Percentiles rank a stretch among this genome's conserved stretches.
Evolutionary conservation across 2,797 vertebrate genomes (phyloP).

Genomic region (Rachycentron canadum): DNA sequence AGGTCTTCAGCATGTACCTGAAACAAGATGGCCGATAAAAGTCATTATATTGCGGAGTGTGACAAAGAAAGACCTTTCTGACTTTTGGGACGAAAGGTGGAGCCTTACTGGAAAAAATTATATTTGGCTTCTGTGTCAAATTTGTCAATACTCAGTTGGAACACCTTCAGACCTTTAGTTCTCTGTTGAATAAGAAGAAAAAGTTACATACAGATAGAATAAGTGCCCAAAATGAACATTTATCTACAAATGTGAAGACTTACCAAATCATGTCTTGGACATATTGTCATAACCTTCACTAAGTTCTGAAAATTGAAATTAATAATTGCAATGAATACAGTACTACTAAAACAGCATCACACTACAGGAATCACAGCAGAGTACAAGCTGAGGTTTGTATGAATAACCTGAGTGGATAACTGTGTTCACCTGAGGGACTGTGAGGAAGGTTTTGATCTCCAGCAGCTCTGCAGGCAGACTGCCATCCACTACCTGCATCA

Average conservation of each 20-base stretch:
- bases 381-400: neutral
- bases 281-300: slow-evolving; percentile 94
- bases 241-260: slow-evolving; percentile 51
- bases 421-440: slow-evolving; percentile 89
- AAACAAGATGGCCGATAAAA: slow-evolving; percentile 54
- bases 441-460: slow-evolving; percentile 91
- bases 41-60: neutral
- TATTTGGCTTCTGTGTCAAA: slow-evolving; percentile 93
- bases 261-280: slow-evolving; percentile 91
- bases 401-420: neutral
- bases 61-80: neutral
- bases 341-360: neutral
- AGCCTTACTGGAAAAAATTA: slow-evolving; percentile 91
- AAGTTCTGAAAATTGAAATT: slow-evolving; percentile 83
- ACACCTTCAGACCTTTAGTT: slow-evolving; percentile 90
- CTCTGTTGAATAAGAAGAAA: slow-evolving; percentile 82
- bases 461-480: slow-evolving; percentile 90
- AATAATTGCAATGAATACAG: neutral
- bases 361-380: no score
- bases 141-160: slow-evolving; percentile 94
- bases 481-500: slow-evolving; percentile 88
- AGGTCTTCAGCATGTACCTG: slow-evolving; percentile 93
- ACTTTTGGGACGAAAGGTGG: neutral
- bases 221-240: neutral
- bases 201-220: neutral